Evolutionary conservation across 2,113 vertebrate species (phyloP), one percentile per base, ranked within the genome.

Genomic region (Petromus typicus): DNA sequence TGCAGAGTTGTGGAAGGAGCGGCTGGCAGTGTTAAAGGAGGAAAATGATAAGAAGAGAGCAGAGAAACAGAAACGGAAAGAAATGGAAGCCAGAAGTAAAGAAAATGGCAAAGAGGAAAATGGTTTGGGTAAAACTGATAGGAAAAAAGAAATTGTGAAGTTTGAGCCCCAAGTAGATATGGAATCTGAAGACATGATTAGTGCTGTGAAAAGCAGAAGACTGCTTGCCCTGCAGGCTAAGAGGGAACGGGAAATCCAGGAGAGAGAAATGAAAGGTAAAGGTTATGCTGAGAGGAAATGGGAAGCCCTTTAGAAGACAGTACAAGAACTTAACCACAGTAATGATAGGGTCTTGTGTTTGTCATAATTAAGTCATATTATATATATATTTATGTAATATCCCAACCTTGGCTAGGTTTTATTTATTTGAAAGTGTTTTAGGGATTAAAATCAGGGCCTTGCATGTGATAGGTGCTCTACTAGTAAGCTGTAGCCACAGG

Each of bases 1-100:
- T 0, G 99, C 99, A 0, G 99, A 99, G 97, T 96, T 99, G 59
- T 99, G 99, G 99, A 99, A 99, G 97, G 99, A 99, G 90, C 99
- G 99, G 3, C 97, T 99, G 0, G 99, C 99, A 1, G 97, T 99
- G 79, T 94, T 99, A 73, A 99, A 99, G 97, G 99, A 99, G 94
- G 99, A 99, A 93, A 99, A 99, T 0, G 99, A 99, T 95, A 99
- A 99, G 95, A 99, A 99, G 97, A 99, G 98, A 79, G 99, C 99
- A 0, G 99, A 99, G 97, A 99, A 99, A 94, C 99, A 99, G 96
- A 99, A 98, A 57, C 98, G 98, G 30, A 99, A 99, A 97, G 99
- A 99, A 96, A 98, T 99, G 98, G 99, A 99, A 97, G 98, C 98
- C 84, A 99, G 99, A 97, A 99, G 96, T 97, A 98, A 98, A 94